Conservation (phyloP, 1,140 invertebrate genomes). For the Zaprionus capensis region DNA sequence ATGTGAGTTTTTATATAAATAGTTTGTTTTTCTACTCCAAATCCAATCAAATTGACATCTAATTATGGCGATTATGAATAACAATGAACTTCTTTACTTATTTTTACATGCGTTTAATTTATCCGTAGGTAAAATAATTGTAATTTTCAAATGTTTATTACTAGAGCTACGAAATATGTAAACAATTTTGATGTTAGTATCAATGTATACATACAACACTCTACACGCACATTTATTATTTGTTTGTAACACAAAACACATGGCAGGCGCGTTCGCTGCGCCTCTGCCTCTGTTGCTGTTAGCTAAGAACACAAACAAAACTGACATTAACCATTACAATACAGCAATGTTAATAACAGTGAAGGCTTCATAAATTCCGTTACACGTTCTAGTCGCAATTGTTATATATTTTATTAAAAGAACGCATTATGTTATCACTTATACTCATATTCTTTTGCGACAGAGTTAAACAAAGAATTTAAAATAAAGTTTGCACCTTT, state of each 20-base stretch:
- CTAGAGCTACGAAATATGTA: constrained; percentile 24
- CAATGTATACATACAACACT: constrained; percentile 19
- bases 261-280: constrained; percentile 12
- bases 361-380: neutral
- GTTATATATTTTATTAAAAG: neutral
- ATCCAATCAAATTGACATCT: neutral
- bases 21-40: neutral
- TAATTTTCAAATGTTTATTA: constrained; percentile 17
- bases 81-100: neutral
- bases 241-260: constrained; percentile 41
- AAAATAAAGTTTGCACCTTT: neutral
- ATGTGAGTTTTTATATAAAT: neutral
- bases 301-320: neutral
- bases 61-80: neutral
- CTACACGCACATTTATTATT: constrained; percentile 4
- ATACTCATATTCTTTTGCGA: neutral
- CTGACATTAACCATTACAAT: neutral
- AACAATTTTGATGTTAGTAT: constrained; percentile 48
- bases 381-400: neutral
- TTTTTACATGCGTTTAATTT: constrained; percentile 19
- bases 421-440: neutral
- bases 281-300: neutral
- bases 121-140: constrained; percentile 16
- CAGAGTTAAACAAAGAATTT: neutral
- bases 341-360: neutral